Evolutionary conservation across 2,113 vertebrate species (phyloP).

Genomic region (Neolamprologus hecqui): DNA sequence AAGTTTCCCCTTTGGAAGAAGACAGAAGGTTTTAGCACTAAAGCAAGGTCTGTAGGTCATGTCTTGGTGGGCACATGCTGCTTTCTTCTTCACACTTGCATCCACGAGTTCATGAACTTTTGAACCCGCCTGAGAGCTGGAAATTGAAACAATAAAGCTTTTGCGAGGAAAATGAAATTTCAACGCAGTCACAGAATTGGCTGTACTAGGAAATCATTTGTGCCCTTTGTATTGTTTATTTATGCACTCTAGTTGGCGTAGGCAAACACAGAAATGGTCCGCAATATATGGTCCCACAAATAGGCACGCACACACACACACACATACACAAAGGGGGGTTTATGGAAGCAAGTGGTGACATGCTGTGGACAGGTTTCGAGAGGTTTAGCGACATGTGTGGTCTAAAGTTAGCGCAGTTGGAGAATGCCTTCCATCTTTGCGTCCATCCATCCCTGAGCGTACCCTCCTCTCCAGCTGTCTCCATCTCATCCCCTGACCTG

Average conservation of each 20-base stretch:
- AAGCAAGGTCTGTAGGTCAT: conserved; percentile 60
- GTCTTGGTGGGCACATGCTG: conserved; percentile 50
- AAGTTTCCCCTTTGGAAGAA: conserved; percentile 11
- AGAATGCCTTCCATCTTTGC: conserved; percentile 49
- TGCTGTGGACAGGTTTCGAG: conserved; percentile 56
- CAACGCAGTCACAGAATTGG: conserved; percentile 20
- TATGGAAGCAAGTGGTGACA: conserved; percentile 61
- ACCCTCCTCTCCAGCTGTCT: conserved; percentile 60
- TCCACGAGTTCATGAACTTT: conserved; percentile 56
- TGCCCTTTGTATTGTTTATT: conserved; percentile 18
- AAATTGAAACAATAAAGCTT: conserved; percentile 51
- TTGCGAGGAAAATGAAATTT: conserved; percentile 24
- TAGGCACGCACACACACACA: neutral
- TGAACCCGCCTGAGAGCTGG: conserved; percentile 40
- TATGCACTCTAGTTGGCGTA: neutral
- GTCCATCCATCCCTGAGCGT: conserved; percentile 44
- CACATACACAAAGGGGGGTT: neutral
- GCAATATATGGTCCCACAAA: neutral
- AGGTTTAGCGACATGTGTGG: conserved; percentile 60
- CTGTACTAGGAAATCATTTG: conserved; percentile 10
- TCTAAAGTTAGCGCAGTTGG: conserved; percentile 64
- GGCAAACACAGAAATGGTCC: conserved; percentile 19
- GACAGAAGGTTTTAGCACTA: conserved; percentile 12
- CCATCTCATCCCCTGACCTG: conserved; percentile 58
- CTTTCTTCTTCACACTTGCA: conserved; percentile 50